Conservation (phyloP, 2,888 invertebrate genomes). For the Agapostemon virescens region DNA sequence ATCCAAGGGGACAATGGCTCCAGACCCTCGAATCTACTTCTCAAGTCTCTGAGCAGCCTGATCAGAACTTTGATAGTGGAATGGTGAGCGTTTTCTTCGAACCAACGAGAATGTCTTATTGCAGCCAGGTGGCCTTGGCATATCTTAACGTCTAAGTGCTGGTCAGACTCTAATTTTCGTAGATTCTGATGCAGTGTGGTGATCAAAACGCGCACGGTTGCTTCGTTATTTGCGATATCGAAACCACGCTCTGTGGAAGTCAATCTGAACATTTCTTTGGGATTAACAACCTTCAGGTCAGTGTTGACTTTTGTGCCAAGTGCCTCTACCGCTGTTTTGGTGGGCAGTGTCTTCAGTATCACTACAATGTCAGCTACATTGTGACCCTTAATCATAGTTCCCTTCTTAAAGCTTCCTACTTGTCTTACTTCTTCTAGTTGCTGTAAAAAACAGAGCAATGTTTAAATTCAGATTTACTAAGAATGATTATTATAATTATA, state of each 20-base stretch:
- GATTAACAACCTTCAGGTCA: constrained; percentile 89
- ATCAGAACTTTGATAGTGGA: constrained; percentile 97
- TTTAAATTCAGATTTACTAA: not conserved
- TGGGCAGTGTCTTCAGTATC: constrained; percentile 96
- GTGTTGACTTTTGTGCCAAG: constrained; percentile 93
- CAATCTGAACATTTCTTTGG: constrained; percentile 84
- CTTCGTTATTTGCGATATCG: constrained; percentile 91
- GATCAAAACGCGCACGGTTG: constrained; percentile 93
- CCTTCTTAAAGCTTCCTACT: constrained; percentile 98
- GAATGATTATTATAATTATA: not conserved
- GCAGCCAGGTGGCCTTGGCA: constrained; percentile 90
- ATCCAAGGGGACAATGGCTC: constrained; percentile 97
- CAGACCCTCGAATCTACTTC: constrained; percentile 93
- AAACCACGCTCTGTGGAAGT: constrained; percentile 88
- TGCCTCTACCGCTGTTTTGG: constrained; percentile 96
- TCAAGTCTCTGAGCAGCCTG: constrained; percentile 94
- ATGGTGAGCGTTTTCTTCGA: constrained; percentile 98
- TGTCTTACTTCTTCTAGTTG: constrained; percentile 96
- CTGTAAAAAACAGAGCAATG: constrained; percentile 80
- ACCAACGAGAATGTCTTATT: constrained; percentile 98
- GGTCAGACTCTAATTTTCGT: constrained; percentile 94
- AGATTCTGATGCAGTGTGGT: constrained; percentile 97
- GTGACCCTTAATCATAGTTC: constrained; percentile 97
- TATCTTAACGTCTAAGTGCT: constrained; percentile 85
- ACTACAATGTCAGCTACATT: constrained; percentile 98